Evolutionary conservation across 2,113 vertebrate species (phyloP).

Genomic region (Odocoileus virginianus): DNA sequence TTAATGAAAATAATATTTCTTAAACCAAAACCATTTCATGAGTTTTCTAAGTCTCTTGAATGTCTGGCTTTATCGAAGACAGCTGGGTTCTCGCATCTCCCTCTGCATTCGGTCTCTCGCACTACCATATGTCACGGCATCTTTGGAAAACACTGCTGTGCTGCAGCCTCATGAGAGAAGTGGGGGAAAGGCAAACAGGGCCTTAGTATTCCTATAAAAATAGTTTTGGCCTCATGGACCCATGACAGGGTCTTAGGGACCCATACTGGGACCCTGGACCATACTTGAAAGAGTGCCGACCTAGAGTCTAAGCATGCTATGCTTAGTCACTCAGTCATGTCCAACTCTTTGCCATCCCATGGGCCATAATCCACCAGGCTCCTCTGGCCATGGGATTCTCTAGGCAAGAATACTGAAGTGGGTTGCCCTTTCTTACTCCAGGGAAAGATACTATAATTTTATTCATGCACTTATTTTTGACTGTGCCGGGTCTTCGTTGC

Average conservation of each 20-base stretch:
- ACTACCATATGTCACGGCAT: not conserved
- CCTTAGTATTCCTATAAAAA: not conserved
- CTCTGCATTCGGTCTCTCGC: fast-evolving
- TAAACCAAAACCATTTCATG: not conserved
- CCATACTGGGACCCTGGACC: not conserved
- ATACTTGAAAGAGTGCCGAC: not conserved
- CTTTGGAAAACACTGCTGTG: not conserved
- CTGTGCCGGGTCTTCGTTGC: not conserved
- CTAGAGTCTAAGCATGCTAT: not conserved
- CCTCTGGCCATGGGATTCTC: not conserved
- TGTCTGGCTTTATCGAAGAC: not conserved
- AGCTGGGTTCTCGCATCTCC: not conserved
- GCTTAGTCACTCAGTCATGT: fast-evolving
- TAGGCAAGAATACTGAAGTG: not conserved
- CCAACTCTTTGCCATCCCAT: not conserved
- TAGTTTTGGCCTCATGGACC: not conserved
- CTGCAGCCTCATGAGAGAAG: not conserved
- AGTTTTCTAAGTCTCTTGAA: not conserved
- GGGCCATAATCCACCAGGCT: not conserved
- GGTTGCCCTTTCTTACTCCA: not conserved
- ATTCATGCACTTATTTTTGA: not conserved
- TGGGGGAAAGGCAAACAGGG: not conserved
- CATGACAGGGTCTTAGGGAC: not conserved
- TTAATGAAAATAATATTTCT: not conserved
- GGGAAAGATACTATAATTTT: not conserved